Evolutionary conservation across 2,113 vertebrate species (phyloP), one percentile per base, ranked within the genome.

Genomic region (Sitta europaea): DNA sequence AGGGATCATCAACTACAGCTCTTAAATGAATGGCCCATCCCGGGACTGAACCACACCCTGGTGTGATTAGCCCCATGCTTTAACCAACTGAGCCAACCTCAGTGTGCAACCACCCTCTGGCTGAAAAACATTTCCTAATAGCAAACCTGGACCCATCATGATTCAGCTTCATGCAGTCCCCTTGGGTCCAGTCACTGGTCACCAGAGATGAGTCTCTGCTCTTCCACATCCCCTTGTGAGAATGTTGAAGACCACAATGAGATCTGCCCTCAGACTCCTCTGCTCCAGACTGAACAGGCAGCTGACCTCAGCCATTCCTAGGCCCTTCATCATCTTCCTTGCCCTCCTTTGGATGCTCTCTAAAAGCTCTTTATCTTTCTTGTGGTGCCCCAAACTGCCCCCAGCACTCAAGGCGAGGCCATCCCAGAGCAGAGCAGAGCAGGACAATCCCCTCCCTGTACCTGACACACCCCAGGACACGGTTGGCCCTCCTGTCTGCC

Each of bases 371-470:
- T 16, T 23, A 33, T 51, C 9, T 20, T 80, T 48, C 25, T 50
- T 59, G 53, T 62, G 20, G 24, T 5, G 2, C 45, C 38, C n/a
- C 25, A 3, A 74, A 3, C n/a, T 12, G 13, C 11, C 2, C 45
- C 18, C 24, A 67, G 40, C 21, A 25, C 20, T n/a, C 0, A 1
- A 53, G 28, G 20, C 21, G 28, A 25, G 61, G 68, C n/a, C 1
- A 2, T 2, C 15, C 36, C 31, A 73, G 31, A 3, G 31, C 38
- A 73, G 33, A 58, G 43, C 19, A 70, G 28, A 40, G 33, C 0
- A 0, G 33, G 45, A 47, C 53, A 67, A 53, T 40, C 11, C 24
- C 20, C 16, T 53, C 35, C 61, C 38, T 80, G 33, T 33, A 10
- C 38, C 68, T 59, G 68, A 61, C 40, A 16, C 5, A 0, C 7